A percentile compares a stretch with the other conserved stretches of the same genome.
Conservation (phyloP, 1,140 invertebrate genomes). For the Halesus radiatus region DNA sequence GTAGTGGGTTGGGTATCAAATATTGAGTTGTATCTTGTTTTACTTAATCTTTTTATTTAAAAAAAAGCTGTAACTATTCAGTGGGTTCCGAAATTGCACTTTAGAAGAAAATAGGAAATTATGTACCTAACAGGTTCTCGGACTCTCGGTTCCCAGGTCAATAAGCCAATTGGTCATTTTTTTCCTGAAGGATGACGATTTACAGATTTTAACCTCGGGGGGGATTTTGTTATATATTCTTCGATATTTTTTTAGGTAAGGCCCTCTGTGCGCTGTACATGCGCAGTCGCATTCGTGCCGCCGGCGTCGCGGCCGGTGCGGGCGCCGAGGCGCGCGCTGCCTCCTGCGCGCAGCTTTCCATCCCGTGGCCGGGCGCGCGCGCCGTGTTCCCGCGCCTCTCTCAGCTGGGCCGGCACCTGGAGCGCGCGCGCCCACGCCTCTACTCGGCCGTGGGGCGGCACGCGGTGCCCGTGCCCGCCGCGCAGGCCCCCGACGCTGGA, state of each 20-base stretch:
- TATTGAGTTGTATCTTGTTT: too few species aligned
- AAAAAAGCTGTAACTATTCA: too few species aligned
- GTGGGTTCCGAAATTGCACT: too few species aligned
- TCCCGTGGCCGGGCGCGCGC: constrained; percentile 62
- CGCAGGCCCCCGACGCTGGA: constrained; percentile 63
- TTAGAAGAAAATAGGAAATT: too few species aligned
- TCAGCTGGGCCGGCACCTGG: constrained; percentile 57
- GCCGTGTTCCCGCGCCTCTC: constrained; percentile 53
- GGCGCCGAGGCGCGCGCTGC: constrained; percentile 43
- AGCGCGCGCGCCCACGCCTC: constrained; percentile 65
- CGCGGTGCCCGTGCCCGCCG: constrained; percentile 63
- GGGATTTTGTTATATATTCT: too few species aligned
- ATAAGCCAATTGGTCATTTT: too few species aligned
- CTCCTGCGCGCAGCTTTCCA: constrained; percentile 61
- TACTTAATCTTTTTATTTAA: too few species aligned
- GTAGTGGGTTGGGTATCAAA: too few species aligned
- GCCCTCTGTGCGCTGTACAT: constrained; percentile 53
- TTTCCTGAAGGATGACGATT: too few species aligned
- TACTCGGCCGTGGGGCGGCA: constrained; percentile 66
- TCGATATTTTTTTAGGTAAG: constrained; percentile 47
- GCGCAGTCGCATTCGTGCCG: constrained; percentile 47
- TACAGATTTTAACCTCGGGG: too few species aligned
- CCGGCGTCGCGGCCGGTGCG: constrained; percentile 6
- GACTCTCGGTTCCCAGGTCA: too few species aligned
- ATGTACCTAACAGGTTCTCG: too few species aligned